Conservation (phyloP, 2,888 invertebrate genomes). For the Acleris literana region DNA sequence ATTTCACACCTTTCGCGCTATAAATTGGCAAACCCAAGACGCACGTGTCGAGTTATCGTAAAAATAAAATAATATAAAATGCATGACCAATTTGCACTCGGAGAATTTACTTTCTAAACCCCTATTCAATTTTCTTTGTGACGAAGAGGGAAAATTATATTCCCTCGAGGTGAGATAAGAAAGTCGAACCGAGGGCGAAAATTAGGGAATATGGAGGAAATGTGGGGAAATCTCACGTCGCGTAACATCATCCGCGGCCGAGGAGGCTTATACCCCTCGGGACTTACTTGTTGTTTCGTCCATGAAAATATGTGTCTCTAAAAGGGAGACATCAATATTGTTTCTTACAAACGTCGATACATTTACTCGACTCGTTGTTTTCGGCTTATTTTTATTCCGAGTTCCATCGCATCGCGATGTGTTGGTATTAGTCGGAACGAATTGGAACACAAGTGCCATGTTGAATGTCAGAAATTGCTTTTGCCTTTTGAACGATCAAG, state of each 20-base stretch:
- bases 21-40: conserved; percentile 3
- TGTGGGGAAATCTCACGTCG: conserved; percentile 44
- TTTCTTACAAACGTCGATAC: conserved; percentile 9
- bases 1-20: background rate
- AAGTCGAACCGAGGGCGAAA: conserved; percentile 45
- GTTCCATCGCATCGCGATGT: background rate
- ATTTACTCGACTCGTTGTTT: conserved; percentile 16
- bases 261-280: conserved; percentile 23
- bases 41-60: conserved; percentile 7
- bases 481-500: too few species aligned
- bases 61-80: conserved; percentile 17
- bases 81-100: conserved; percentile 39
- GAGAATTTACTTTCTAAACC: conserved; percentile 39
- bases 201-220: conserved; percentile 45
- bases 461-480: too few species aligned
- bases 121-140: conserved; percentile 46
- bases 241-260: conserved; percentile 37
- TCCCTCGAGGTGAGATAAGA: conserved; percentile 44
- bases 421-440: background rate
- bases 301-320: conserved; percentile 20
- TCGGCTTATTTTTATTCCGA: conserved; percentile 3
- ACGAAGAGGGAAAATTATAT: conserved; percentile 47
- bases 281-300: conserved; percentile 30
- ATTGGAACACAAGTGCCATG: too few species aligned
- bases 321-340: conserved; percentile 20